Evolutionary conservation across 2,797 vertebrate species (phyloP).

Genomic region (Betta splendens): DNA sequence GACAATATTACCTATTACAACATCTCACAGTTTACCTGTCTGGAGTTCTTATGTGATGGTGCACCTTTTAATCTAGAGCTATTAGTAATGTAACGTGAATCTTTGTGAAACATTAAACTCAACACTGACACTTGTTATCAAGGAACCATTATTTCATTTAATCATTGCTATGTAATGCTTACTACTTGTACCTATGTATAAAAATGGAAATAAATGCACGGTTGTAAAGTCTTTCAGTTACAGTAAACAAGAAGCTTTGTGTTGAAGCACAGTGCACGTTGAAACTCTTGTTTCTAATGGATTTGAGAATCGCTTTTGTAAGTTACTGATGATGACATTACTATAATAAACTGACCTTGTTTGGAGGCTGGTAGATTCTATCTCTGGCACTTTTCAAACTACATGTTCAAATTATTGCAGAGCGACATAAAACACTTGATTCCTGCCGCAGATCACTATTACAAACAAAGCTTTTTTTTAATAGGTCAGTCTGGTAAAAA

Average conservation of each 20-base stretch:
- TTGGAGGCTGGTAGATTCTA: neutral
- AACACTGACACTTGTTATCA: conserved; percentile 55
- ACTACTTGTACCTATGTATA: conserved; percentile 73
- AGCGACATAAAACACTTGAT: neutral
- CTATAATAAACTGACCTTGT: conserved; percentile 53
- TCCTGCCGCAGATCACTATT: neutral
- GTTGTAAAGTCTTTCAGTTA: conserved; percentile 55
- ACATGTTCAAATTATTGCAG: neutral
- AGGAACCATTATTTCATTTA: conserved; percentile 59
- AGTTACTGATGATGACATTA: conserved; percentile 77
- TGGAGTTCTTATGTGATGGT: conserved; percentile 32
- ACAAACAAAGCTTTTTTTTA: conserved; percentile 43
- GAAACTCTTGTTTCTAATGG: conserved; percentile 70
- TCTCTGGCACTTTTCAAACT: neutral
- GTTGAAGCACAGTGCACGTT: conserved; percentile 71
- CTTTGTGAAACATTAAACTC: conserved; percentile 51
- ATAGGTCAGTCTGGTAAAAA: conserved; percentile 42
- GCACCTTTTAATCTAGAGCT: conserved; percentile 36
- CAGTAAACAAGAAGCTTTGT: conserved; percentile 53
- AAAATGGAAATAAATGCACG: conserved; percentile 57
- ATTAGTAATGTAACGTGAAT: conserved; percentile 64
- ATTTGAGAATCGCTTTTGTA: conserved; percentile 78
- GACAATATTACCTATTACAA: conserved; percentile 37
- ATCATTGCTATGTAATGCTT: conserved; percentile 79
- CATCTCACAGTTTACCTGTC: conserved; percentile 24